A percentile compares a stretch with the other conserved stretches of the same genome.
Evolutionary conservation across 2,888 invertebrate genomes (phyloP).

Genomic region (Metopia argyrocephala): DNA sequence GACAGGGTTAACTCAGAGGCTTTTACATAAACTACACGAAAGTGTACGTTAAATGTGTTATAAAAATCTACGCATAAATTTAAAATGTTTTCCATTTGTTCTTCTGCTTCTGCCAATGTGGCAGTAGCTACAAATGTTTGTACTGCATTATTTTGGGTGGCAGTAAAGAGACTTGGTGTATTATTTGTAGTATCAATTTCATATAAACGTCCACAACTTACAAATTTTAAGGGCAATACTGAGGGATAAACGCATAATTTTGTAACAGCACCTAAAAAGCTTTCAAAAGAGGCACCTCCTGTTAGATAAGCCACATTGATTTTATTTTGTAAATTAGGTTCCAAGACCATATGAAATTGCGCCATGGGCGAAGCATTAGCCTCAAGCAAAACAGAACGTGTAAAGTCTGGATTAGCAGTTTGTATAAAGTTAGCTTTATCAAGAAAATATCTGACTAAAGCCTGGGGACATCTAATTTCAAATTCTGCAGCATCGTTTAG

Average conservation of each 20-base stretch:
- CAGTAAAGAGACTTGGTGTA: conserved; percentile 81
- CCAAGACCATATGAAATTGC: conserved; percentile 82
- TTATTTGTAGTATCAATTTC: conserved; percentile 68
- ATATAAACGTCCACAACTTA: conserved; percentile 86
- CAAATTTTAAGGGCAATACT: conserved; percentile 84
- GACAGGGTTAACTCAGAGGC: conserved; percentile 82
- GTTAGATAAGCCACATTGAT: conserved; percentile 85
- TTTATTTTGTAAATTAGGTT: conserved; percentile 78
- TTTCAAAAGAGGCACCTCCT: conserved; percentile 86
- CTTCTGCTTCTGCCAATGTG: conserved; percentile 79
- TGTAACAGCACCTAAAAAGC: conserved; percentile 84
- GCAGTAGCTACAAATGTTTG: conserved; percentile 83
- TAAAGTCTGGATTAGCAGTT: conserved; percentile 88
- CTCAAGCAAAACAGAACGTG: conserved; percentile 86
- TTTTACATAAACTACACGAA: conserved; percentile 82
- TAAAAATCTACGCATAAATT: conserved; percentile 81
- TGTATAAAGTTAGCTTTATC: conserved; percentile 81
- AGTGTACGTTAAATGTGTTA: conserved; percentile 82
- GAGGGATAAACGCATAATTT: conserved; percentile 83
- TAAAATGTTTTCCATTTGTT: conserved; percentile 81
- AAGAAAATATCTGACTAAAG: conserved; percentile 73
- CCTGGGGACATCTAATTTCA: conserved; percentile 80
- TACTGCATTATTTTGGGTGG: conserved; percentile 84
- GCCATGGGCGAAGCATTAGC: conserved; percentile 81
- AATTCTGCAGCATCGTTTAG: conserved; percentile 85